Conservation (phyloP, 2,888 invertebrate species). For the Lissonota sp. region DNA sequence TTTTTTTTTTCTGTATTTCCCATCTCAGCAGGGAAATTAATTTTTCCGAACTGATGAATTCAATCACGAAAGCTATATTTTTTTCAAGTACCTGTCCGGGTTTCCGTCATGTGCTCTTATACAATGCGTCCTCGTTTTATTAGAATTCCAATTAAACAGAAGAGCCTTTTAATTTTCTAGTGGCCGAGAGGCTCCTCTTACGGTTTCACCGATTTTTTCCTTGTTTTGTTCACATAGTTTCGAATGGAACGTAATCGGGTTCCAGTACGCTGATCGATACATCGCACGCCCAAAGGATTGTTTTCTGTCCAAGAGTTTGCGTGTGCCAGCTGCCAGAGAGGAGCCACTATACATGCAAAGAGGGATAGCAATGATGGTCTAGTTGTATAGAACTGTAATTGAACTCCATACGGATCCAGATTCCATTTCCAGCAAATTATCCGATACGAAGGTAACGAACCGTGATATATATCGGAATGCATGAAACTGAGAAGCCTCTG, state of each 20-base stretch:
- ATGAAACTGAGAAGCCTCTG: conserved; percentile 41
- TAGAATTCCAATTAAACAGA: conserved; percentile 49
- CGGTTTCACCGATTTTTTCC: neutral
- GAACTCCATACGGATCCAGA: conserved; percentile 49
- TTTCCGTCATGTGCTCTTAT: conserved; percentile 15
- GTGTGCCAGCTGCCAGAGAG: neutral
- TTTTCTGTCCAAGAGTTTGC: conserved; percentile 38
- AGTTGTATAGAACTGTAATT: conserved; percentile 38
- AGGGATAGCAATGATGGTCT: conserved; percentile 12
- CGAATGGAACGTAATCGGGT: conserved; percentile 34
- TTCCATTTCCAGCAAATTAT: conserved; percentile 58
- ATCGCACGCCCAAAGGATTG: conserved; percentile 46
- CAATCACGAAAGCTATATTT: conserved; percentile 5
- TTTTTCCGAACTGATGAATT: conserved; percentile 21
- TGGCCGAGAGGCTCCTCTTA: neutral
- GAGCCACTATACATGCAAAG: conserved; percentile 26
- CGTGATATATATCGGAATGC: conserved; percentile 35
- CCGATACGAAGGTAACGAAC: conserved; percentile 55
- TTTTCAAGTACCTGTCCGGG: neutral
- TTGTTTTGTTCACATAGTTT: conserved; percentile 9
- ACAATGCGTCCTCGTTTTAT: conserved; percentile 21
- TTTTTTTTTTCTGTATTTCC: conserved; percentile 18
- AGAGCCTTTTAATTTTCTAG: conserved; percentile 31
- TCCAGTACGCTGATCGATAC: conserved; percentile 25
- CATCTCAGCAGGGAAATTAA: conserved; percentile 13